Evolutionary conservation across 2,888 invertebrate genomes (phyloP), one percentile per base, ranked within the genome.

Genomic region (Callyntrura sp.): DNA sequence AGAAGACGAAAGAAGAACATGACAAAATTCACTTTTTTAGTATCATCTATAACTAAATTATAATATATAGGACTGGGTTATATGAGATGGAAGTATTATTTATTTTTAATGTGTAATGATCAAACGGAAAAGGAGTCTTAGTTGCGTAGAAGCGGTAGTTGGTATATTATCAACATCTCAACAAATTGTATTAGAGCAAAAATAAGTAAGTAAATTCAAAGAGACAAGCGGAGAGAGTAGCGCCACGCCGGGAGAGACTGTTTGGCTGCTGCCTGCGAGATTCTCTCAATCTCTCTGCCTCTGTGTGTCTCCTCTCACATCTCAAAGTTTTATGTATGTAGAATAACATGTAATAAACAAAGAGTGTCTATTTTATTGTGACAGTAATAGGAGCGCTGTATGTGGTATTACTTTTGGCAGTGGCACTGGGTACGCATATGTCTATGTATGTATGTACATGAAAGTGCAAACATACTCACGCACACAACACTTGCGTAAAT

Each of bases 361-460:
- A 57, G 48, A 45, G 60, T 65, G 60, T 85, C 85, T 51, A 25
- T 48, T 62, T 62, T 62, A 76, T 65, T 76, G 79, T 79, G 86
- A 86, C 86, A 86, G 65, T 86, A 86, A 86, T 85, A 78, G 81
- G 25, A 81, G 35, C 35, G 35, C 60, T 81, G 43, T 48, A 81
- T 81, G 79, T 79, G 45, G 35, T 35, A 45, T 25, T 25, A 62
- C 28, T 60, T 9, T 81, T 81, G 60, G 60, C 43, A 43, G 17
- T 81, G 51, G 43, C 28, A n/a, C 1, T 45, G 45, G 43, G 14
- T 51, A 25, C 25, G 25, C 17, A 43, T 14, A 55, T 25, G n/a
- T n/a, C n/a, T n/a, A n/a, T n/a, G n/a, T n/a, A n/a, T n/a, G n/a
- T n/a, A n/a, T n/a, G n/a, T n/a, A n/a, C n/a, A 60, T 35, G 6